Evolutionary conservation across 2,888 invertebrate species (phyloP).

Genomic region (Agonopterix subpropinquella): DNA sequence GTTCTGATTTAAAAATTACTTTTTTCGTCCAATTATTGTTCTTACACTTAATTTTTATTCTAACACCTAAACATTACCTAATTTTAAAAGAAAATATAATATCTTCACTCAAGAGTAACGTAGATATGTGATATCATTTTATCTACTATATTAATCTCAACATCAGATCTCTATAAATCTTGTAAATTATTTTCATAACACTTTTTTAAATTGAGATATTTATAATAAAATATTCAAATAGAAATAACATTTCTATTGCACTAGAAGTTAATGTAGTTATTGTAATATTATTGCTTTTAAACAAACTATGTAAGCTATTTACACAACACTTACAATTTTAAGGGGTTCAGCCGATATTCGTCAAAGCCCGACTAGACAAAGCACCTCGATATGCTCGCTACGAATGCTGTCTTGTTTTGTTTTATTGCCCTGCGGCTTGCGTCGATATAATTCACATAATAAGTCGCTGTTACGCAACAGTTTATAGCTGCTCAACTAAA

Average conservation of each 20-base stretch:
- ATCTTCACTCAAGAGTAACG: constrained; percentile 33
- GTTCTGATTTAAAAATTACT: not conserved
- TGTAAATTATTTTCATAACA: constrained; percentile 40
- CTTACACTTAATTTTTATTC: constrained; percentile 8
- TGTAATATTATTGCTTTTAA: constrained; percentile 59
- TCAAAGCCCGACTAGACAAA: too few species aligned
- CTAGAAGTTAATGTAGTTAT: constrained; percentile 46
- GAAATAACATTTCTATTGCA: constrained; percentile 70
- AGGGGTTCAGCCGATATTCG: too few species aligned
- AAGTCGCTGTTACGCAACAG: too few species aligned
- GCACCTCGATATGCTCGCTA: too few species aligned
- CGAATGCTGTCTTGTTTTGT: too few species aligned
- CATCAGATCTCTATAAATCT: constrained; percentile 54
- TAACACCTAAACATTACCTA: constrained; percentile 6
- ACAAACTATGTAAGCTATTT: constrained; percentile 41
- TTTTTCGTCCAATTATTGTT: constrained; percentile 9
- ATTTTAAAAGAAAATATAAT: constrained; percentile 28
- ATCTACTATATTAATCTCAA: constrained; percentile 62
- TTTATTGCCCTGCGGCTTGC: too few species aligned
- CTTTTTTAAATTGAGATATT: constrained; percentile 26
- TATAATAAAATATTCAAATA: constrained; percentile 58
- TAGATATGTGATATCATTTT: constrained; percentile 28
- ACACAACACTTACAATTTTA: constrained; percentile 31
- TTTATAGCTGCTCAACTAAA: too few species aligned
- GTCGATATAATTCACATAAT: too few species aligned